A percentile compares a stretch with the other conserved stretches of the same genome.
Evolutionary conservation across 2,888 invertebrate species (phyloP).

Genomic region (Neoitamus cyanurus): DNA sequence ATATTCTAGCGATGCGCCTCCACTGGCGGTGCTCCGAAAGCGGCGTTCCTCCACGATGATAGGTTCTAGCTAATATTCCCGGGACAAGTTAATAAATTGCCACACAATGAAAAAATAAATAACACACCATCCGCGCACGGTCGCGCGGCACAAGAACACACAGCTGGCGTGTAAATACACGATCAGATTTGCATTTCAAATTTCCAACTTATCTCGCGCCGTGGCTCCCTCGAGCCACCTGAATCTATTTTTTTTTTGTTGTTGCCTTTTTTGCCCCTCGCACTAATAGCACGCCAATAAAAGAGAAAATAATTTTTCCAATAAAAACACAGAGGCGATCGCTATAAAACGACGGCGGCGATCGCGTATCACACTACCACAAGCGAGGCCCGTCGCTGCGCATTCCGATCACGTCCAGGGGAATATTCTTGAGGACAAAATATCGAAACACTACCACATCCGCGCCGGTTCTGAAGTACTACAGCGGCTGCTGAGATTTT

Average conservation of each 20-base stretch:
- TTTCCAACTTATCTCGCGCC: not conserved
- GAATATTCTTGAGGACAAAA: conserved; percentile 13
- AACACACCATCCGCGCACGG: not conserved
- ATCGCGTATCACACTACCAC: conserved; percentile 21
- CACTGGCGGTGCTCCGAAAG: not conserved
- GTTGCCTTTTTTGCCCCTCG: conserved; percentile 12
- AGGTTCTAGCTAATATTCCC: conserved; percentile 3
- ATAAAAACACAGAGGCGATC: not conserved
- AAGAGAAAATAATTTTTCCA: conserved; percentile 23
- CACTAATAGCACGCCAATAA: conserved; percentile 23
- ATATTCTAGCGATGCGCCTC: not conserved
- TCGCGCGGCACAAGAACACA: not conserved
- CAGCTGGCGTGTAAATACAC: conserved; percentile 10
- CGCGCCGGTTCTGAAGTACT: not conserved
- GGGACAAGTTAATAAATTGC: conserved; percentile 13
- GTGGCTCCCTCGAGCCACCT: not conserved
- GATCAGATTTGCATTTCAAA: conserved; percentile 33
- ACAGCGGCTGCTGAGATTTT: not conserved
- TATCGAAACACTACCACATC: conserved; percentile 18
- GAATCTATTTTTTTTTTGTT: not conserved
- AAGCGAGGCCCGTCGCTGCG: not conserved
- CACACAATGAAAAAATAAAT: not conserved
- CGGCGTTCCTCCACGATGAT: conserved; percentile 7
- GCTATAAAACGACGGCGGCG: not conserved
- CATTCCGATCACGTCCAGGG: conserved; percentile 54